Conservation (phyloP, 2,888 invertebrate genomes). For the Cephus runcator region DNA sequence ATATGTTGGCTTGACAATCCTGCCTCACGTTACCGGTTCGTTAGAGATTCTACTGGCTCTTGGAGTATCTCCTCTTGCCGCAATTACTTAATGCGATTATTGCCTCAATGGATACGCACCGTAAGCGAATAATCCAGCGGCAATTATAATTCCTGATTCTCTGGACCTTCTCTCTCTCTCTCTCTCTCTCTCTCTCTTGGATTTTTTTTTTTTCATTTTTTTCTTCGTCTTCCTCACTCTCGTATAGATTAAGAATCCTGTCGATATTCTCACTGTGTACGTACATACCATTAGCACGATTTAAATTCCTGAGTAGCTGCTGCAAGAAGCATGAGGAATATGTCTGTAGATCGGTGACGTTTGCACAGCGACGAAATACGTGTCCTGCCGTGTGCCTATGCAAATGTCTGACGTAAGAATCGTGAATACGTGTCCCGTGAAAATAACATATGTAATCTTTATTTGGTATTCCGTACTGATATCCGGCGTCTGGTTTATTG, state of each 20-base stretch:
- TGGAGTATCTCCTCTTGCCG: not conserved
- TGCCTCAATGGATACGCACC: not conserved
- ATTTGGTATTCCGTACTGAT: constrained; percentile 17
- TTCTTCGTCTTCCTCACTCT: not conserved
- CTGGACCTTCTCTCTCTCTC: constrained; percentile 9
- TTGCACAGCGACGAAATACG: not conserved
- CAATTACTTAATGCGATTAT: not conserved
- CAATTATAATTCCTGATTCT: not conserved
- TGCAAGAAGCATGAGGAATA: not conserved
- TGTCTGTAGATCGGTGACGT: not conserved
- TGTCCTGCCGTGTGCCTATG: not conserved
- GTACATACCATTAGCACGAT: not conserved
- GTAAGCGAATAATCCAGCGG: not conserved
- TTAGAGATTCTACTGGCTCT: not conserved
- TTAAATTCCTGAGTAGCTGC: not conserved
- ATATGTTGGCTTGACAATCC: not conserved
- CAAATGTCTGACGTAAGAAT: not conserved
- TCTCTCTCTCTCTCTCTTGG: constrained; percentile 14
- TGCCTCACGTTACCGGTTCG: not conserved
- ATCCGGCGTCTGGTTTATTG: constrained; percentile 5
- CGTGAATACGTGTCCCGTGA: not conserved
- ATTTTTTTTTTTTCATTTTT: constrained; percentile 12
- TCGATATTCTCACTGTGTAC: not conserved
- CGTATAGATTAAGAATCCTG: not conserved
- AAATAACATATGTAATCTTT: constrained; percentile 3